Evolutionary conservation across 2,797 vertebrate genomes (phyloP).

Genomic region (Hafferia zeledoni): DNA sequence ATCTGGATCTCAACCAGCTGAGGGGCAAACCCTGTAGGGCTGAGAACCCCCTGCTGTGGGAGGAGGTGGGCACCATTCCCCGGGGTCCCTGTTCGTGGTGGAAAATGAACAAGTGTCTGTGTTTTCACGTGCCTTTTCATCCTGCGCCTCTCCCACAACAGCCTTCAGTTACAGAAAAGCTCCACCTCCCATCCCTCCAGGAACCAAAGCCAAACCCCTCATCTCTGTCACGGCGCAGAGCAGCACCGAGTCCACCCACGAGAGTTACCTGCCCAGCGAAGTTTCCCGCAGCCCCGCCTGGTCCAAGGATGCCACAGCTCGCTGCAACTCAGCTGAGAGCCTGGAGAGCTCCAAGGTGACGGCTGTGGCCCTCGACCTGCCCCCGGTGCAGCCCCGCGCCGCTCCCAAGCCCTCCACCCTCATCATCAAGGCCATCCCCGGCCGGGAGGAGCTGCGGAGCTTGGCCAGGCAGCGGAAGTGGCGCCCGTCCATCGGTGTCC

Average conservation of each 20-base stretch:
- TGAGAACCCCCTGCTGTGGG: accelerated
- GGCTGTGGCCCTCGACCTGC: constrained; percentile 83
- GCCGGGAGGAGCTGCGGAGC: constrained; percentile 84
- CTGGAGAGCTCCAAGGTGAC: constrained; percentile 84
- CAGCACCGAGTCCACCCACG: constrained; percentile 97
- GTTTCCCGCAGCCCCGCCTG: constrained; percentile 65
- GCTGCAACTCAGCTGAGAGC: constrained; percentile 95
- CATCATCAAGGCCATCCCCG: constrained; percentile 83
- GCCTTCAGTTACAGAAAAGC: constrained; percentile 97
- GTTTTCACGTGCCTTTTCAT: constrained; percentile 53
- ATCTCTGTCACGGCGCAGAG: constrained; percentile 96
- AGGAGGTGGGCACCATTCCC: not conserved
- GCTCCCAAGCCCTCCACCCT: constrained; percentile 81
- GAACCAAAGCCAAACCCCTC: constrained; percentile 95
- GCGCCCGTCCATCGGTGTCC: constrained; percentile 95
- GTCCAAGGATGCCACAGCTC: constrained; percentile 80
- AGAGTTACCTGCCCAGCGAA: constrained; percentile 88
- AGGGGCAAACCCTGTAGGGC: not conserved
- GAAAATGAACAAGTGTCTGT: constrained; percentile 47
- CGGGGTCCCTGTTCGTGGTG: not conserved
- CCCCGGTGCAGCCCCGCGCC: constrained; percentile 79
- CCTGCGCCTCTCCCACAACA: constrained; percentile 65
- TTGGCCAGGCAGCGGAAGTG: constrained; percentile 88
- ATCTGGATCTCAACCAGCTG: accelerated
- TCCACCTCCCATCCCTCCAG: constrained; percentile 92